Evolutionary conservation across 2,888 invertebrate species (phyloP).

Genomic region (Lasioglossum leucozonium): DNA sequence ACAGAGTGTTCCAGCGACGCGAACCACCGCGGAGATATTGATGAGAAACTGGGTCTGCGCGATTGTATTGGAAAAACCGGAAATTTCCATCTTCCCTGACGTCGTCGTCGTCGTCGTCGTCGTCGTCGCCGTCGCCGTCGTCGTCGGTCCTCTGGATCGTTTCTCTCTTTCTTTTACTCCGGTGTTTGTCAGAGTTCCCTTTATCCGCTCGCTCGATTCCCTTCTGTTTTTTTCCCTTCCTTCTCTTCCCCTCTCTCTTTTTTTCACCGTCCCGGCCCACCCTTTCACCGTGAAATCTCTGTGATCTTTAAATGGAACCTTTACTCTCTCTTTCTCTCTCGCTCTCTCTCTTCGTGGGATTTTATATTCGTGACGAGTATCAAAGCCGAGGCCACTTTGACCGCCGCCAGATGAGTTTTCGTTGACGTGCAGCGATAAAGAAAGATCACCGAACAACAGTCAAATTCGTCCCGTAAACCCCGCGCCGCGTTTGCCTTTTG

Average conservation of each 20-base stretch:
- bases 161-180: neutral
- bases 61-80: conserved; percentile 20
- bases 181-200: conserved; percentile 24
- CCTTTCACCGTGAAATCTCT: conserved; percentile 22
- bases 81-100: conserved; percentile 38
- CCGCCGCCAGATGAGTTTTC: conserved; percentile 39
- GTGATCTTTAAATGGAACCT: conserved; percentile 51
- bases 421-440: neutral
- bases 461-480: neutral
- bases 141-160: conserved; percentile 15
- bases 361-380: conserved; percentile 32
- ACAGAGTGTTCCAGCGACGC: neutral
- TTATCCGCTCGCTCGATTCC: conserved; percentile 18
- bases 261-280: neutral
- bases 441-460: neutral
- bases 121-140: neutral
- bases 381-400: conserved; percentile 31
- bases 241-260: neutral
- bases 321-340: conserved; percentile 1
- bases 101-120: conserved; percentile 1
- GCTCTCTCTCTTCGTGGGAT: neutral
- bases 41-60: conserved; percentile 18
- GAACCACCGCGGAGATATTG: conserved; percentile 9
- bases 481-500: neutral
- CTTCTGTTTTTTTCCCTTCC: neutral